Evolutionary conservation across 2,888 invertebrate genomes (phyloP).

Genomic region (Lamellibrachia columna): DNA sequence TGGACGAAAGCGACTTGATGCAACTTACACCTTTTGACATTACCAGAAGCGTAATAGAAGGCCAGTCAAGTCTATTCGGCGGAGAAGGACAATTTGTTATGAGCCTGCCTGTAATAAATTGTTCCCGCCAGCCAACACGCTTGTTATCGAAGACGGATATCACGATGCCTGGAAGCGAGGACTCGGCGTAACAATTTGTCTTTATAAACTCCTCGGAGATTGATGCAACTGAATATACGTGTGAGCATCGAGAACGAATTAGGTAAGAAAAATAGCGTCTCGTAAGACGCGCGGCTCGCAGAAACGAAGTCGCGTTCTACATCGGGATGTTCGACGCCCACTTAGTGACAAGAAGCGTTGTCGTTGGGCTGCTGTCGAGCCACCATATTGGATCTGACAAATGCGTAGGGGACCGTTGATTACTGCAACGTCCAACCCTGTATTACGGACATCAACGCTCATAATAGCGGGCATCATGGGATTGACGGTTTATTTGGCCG

Average conservation of each 20-base stretch:
- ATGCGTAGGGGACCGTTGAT: background rate
- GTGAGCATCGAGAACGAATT: background rate
- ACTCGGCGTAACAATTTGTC: background rate
- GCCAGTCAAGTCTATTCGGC: background rate
- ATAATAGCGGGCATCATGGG: background rate
- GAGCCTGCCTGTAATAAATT: background rate
- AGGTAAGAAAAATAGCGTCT: background rate
- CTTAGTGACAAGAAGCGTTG: background rate
- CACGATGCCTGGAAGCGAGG: background rate
- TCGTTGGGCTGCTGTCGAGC: background rate
- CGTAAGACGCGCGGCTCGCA: background rate
- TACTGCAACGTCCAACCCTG: background rate
- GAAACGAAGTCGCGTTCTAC: background rate
- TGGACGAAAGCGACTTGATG: background rate
- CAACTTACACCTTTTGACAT: background rate
- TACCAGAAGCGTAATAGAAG: background rate
- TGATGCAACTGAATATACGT: background rate
- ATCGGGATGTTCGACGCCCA: background rate
- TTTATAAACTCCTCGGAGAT: background rate
- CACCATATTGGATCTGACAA: slow-evolving; percentile 16
- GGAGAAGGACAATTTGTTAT: background rate
- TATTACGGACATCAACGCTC: background rate
- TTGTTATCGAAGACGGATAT: slow-evolving; percentile 5
- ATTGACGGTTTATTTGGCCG: slow-evolving; percentile 4
- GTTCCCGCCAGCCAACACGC: background rate